These are phyloP conservation scores for Sprattus sprattus DNA, from an alignment of 2,113 vertebrate species.

Conservation along the genomic window DNA sequence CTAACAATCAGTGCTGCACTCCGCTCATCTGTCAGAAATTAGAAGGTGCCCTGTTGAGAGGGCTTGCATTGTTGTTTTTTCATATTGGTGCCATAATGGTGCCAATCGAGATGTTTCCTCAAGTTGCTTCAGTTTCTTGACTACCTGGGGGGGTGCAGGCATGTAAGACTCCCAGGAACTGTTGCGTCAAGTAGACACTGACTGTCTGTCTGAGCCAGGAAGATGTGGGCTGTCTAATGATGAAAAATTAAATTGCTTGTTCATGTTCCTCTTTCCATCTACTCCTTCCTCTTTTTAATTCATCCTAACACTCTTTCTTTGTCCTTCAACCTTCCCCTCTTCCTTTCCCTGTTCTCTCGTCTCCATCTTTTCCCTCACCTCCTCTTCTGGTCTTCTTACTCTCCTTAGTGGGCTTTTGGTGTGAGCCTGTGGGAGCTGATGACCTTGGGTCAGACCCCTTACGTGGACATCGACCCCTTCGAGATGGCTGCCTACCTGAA, in stretches of 20 bases:
- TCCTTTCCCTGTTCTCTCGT: not conserved
- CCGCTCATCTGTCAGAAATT: not conserved
- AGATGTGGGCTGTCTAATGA: not conserved
- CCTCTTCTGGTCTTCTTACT: constrained; percentile 9
- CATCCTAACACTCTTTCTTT: not conserved
- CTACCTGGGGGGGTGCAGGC: not conserved
- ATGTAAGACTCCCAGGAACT: not conserved
- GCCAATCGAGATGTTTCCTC: not conserved
- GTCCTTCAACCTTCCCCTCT: not conserved
- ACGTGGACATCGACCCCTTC: constrained; percentile 97
- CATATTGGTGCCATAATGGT: not conserved
- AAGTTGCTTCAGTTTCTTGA: not conserved
- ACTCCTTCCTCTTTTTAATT: not conserved
- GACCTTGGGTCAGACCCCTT: constrained; percentile 96
- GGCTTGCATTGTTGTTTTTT: not conserved
- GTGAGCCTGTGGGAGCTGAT: constrained; percentile 97
- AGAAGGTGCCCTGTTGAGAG: not conserved
- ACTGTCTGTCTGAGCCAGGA: not conserved
- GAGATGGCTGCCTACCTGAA: constrained; percentile 99
- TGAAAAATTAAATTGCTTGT: not conserved
- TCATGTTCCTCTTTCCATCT: not conserved
- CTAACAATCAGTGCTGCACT: not conserved
- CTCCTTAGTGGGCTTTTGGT: constrained; percentile 93
- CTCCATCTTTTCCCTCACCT: not conserved
- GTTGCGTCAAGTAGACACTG: not conserved